Evolutionary conservation across 92 coral and sea anemone genomes (phyloP).

Genomic region (Bergia puertoricense): DNA sequence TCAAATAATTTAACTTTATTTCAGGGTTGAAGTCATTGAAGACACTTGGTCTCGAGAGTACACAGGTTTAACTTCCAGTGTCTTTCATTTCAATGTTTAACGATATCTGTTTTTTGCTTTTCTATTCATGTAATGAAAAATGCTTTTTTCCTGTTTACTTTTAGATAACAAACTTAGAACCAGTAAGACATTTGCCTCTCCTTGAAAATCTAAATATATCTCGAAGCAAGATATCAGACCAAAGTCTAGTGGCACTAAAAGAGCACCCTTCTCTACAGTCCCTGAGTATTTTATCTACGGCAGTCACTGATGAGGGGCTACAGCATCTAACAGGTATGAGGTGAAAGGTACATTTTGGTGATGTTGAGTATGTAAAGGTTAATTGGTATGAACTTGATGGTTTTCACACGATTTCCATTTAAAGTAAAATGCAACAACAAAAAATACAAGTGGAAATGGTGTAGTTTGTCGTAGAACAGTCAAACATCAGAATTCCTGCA

Average conservation of each 20-base stretch:
- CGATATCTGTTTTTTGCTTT: not conserved
- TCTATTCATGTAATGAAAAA: not conserved
- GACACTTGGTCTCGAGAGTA: conserved; percentile 77
- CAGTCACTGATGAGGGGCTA: conserved; percentile 79
- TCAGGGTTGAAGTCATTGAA: conserved; percentile 72
- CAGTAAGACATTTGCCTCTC: conserved; percentile 49
- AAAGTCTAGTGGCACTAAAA: conserved; percentile 58
- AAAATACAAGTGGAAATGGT: not conserved
- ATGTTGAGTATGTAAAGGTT: too few relatives aligned
- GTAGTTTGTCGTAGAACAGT: not conserved
- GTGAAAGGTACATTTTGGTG: not conserved
- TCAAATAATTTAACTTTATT: not conserved
- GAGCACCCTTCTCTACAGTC: conserved; percentile 70
- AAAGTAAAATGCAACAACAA: not conserved
- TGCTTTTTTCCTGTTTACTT: not conserved
- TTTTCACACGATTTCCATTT: not conserved
- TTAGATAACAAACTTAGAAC: conserved; percentile 72
- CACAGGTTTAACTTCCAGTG: conserved; percentile 59
- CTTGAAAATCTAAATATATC: conserved; percentile 76
- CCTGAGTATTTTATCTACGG: conserved; percentile 74
- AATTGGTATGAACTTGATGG: too few relatives aligned
- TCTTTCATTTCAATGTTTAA: not conserved
- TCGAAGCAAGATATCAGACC: conserved; percentile 59
- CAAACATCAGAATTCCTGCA: not conserved
- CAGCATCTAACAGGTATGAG: conserved; percentile 68